Base-by-base conservation (phyloP, 2,113 vertebrate species). In the Paradoxurus hermaphroditus region DNA sequence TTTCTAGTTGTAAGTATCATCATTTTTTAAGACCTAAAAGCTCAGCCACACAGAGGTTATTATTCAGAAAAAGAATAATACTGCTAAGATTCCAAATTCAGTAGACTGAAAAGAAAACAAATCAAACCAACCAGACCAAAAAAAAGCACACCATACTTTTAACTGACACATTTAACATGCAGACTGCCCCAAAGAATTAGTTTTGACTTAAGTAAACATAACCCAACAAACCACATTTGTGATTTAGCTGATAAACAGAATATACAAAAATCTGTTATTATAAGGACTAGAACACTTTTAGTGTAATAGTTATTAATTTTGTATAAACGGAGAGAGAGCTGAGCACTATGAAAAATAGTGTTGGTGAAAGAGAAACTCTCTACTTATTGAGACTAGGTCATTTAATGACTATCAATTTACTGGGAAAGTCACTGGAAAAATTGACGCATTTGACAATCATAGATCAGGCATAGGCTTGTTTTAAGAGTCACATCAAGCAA, bases 11-110 rank as follows among this genome's bases (percentile, higher is more conserved):
- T 75, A 62, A 83, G 46, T 77, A 85, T 78, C 21, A 59, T 6
- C 77, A 86, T 82, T 97, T 96, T 77, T 82, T 90, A 21, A 86
- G 31, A 93, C 21, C 25, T 82, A 29, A 92, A 96, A 96, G 18
- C 27, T 79, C 44, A 94, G 51, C 56, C 39, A 86, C 46, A 94
- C 12, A 56, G 51, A 93, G 5, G 4, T 95, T 81, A 85, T 62
- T 96, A 75, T 75, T 75, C 56, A 53, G 46, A 95, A 96, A 41
- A 56, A 73, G 53, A 95, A 84, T 25, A 46, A 39, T 34, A 93
- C 18, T 87, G 15, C 25, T 85, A 88, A 31, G 84, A 79, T 72
- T 86, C 39, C 59, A 75, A 92, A 90, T 31, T 94, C 49, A 83
- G 63, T 46, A 34, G 49, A 16, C 21, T 73, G 41, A 73, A 73